A percentile compares a stretch with the other conserved stretches of the same genome.
These are phyloP conservation scores for Chunga burmeisteri DNA, from an alignment of 2,113 vertebrate genomes.

Conservation along the genomic window DNA sequence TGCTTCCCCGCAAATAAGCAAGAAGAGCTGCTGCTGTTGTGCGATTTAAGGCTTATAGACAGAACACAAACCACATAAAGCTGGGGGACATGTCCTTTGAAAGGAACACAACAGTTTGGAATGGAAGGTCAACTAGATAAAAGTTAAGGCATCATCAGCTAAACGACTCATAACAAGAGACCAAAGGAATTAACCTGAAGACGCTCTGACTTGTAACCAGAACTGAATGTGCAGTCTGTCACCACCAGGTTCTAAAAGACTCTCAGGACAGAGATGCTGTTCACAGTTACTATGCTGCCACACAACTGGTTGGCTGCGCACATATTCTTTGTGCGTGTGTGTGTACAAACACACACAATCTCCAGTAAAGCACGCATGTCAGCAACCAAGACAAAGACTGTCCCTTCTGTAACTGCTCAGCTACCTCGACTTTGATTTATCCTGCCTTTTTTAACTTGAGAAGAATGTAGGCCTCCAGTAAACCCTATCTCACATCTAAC, in stretches of 20 bases:
- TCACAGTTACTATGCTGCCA: fast-evolving
- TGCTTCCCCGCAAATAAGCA: neutral
- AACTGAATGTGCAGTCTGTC: neutral
- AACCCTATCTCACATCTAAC: neutral
- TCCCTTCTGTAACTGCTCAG: neutral
- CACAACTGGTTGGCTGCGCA: neutral
- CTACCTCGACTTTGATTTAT: neutral
- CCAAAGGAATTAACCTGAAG: neutral
- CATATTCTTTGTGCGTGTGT: fast-evolving
- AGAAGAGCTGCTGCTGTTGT: neutral
- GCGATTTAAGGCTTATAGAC: neutral
- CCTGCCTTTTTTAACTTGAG: neutral
- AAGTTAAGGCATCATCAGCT: neutral
- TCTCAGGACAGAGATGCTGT: neutral
- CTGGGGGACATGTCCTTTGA: neutral
- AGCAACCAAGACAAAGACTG: neutral
- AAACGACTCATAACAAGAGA: neutral
- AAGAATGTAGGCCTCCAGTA: neutral
- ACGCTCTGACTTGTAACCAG: neutral
- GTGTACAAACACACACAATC: neutral
- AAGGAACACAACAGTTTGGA: neutral
- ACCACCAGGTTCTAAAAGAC: neutral
- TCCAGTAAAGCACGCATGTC: neutral
- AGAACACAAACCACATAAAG: neutral
- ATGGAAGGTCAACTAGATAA: neutral